Conservation (phyloP, 23 tunicate species). For the Clavelina lepadiformis region DNA sequence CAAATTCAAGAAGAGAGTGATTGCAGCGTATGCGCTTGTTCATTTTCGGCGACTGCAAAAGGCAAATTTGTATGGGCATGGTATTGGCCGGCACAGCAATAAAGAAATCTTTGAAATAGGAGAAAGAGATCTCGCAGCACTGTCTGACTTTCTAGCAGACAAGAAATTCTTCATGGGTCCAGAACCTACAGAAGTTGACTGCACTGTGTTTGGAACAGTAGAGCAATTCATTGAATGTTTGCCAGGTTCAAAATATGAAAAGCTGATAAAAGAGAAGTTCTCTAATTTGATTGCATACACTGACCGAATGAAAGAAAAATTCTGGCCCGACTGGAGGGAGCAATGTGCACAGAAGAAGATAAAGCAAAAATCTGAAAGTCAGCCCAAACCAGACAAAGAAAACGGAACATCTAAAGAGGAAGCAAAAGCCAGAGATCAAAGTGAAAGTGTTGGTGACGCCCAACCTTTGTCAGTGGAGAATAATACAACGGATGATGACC, state of each 20-base stretch:
- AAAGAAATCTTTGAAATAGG: slow-evolving; percentile 32
- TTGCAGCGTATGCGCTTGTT: slow-evolving; percentile 6
- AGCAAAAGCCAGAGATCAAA: no score
- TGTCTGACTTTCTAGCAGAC: slow-evolving; percentile 40
- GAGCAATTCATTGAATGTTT: slow-evolving; percentile 8
- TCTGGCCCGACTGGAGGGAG: slow-evolving; percentile 54
- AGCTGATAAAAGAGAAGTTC: slow-evolving; percentile 7
- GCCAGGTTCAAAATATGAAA: slow-evolving; percentile 10
- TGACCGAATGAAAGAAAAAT: slow-evolving; percentile 44
- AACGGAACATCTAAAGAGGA: no score
- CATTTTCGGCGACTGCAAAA: not conserved
- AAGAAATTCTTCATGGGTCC: slow-evolving; percentile 50
- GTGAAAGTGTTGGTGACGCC: no score
- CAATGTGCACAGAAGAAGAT: slow-evolving; percentile 1
- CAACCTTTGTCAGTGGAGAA: no score
- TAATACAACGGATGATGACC: no score
- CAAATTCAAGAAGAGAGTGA: slow-evolving; percentile 7
- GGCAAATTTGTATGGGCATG: slow-evolving; percentile 29
- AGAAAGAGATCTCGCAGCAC: slow-evolving; percentile 30
- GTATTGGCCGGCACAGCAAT: slow-evolving; percentile 44
- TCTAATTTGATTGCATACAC: slow-evolving; percentile 31
- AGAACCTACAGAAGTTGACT: slow-evolving; percentile 28
- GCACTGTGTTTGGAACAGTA: slow-evolving; percentile 30
- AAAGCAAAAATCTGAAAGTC: no score
- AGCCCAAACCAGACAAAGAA: no score